Evolutionary conservation across 1,140 invertebrate species (phyloP).

Genomic region (Drusus annulatus): DNA sequence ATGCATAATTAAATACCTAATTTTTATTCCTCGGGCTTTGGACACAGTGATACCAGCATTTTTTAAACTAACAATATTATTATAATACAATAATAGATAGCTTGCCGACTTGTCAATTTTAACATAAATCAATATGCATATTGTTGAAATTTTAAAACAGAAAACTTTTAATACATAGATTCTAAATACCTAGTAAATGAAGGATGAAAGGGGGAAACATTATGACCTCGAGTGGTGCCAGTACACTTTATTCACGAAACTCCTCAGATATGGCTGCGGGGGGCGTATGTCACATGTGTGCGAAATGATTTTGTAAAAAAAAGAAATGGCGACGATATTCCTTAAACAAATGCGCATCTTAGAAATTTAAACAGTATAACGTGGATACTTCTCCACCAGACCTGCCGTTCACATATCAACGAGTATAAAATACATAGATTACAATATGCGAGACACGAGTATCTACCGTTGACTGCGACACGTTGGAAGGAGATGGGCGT

Average conservation of each 20-base stretch:
- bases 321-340: constrained; percentile 4
- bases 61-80: neutral
- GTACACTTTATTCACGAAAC: too few species aligned
- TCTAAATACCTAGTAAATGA: neutral
- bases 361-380: too few species aligned
- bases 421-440: neutral
- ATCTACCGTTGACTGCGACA: too few species aligned
- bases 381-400: too few species aligned
- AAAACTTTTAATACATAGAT: neutral
- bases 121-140: neutral
- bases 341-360: neutral
- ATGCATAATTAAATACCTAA: constrained; percentile 40
- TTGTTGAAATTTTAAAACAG: neutral
- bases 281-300: too few species aligned
- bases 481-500: neutral
- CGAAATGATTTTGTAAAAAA: constrained; percentile 1
- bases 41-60: constrained; percentile 10
- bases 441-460: neutral
- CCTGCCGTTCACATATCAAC: too few species aligned
- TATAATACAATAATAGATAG: too few species aligned
- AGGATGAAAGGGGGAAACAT: too few species aligned
- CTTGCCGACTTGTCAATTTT: neutral
- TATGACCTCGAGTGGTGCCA: too few species aligned
- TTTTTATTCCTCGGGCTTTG: neutral
- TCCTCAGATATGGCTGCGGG: too few species aligned